A percentile compares a stretch with the other conserved stretches of the same genome.
These are phyloP conservation scores for Tenthredo livida DNA, from an alignment of 2,888 invertebrate genomes.

Conservation along the genomic window DNA sequence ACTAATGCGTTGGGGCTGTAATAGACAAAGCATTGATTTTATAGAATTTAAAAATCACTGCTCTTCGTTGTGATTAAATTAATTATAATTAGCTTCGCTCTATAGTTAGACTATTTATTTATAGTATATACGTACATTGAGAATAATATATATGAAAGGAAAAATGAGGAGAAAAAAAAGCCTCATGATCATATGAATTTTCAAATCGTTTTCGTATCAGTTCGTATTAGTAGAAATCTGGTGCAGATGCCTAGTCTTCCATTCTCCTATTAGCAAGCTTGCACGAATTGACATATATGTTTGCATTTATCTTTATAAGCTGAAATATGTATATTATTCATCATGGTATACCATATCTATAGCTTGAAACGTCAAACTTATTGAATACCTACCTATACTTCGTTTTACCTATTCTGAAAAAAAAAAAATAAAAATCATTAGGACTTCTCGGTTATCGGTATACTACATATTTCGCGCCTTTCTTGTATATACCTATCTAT, in stretches of 20 bases:
- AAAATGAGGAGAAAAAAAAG: background rate
- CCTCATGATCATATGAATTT: background rate
- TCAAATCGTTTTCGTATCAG: background rate
- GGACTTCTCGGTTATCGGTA: background rate
- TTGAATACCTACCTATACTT: background rate
- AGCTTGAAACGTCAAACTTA: background rate
- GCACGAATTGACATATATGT: slow-evolving; percentile 16
- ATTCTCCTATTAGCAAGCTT: slow-evolving; percentile 8
- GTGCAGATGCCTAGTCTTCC: background rate
- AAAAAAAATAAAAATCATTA: background rate
- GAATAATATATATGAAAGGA: background rate
- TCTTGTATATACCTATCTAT: background rate
- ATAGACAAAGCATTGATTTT: background rate
- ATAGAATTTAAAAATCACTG: background rate
- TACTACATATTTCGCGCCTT: background rate
- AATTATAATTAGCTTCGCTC: background rate
- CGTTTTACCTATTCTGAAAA: background rate
- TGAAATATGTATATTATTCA: too few species aligned
- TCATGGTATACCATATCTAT: background rate
- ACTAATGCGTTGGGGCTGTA: background rate
- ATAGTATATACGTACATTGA: background rate
- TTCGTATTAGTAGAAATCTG: background rate
- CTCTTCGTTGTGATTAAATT: background rate
- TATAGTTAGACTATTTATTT: background rate
- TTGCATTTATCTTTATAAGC: background rate